Conservation (phyloP, 2,888 invertebrate genomes). For the Tholera decimalis region DNA sequence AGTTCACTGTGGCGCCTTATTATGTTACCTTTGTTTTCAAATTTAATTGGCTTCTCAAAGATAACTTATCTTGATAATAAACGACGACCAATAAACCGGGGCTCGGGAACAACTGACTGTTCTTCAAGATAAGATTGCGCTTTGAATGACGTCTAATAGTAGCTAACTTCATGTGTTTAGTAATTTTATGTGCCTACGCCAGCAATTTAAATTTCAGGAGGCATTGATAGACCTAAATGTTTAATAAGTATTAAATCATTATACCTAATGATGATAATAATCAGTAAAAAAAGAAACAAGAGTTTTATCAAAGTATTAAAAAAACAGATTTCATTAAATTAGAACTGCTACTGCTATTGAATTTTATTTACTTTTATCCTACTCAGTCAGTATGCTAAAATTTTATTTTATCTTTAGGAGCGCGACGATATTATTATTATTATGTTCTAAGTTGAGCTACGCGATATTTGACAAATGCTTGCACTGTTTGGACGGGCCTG, state of each 20-base stretch:
- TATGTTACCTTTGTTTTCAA: slow-evolving; percentile 91
- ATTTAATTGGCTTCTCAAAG: slow-evolving; percentile 91
- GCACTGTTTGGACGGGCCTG: no score
- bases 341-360: no score
- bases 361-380: no score
- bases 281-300: background rate
- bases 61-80: slow-evolving; percentile 91
- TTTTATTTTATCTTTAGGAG: no score
- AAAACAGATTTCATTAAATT: background rate
- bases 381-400: no score
- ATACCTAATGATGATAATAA: background rate
- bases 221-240: background rate
- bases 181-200: slow-evolving; percentile 45
- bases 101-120: slow-evolving; percentile 85
- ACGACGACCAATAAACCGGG: slow-evolving; percentile 90
- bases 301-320: background rate
- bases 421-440: no score
- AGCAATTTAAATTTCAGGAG: background rate
- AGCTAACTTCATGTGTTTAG: slow-evolving; percentile 57
- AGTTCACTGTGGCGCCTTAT: slow-evolving; percentile 88
- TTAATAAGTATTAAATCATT: no score
- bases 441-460: no score
- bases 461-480: no score
- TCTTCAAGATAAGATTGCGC: slow-evolving; percentile 86
- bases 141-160: slow-evolving; percentile 82